Percentiles rank a stretch among this genome's conserved stretches.
Conservation (phyloP, 1,140 invertebrate genomes). For the Doryteuthis pealeii region DNA sequence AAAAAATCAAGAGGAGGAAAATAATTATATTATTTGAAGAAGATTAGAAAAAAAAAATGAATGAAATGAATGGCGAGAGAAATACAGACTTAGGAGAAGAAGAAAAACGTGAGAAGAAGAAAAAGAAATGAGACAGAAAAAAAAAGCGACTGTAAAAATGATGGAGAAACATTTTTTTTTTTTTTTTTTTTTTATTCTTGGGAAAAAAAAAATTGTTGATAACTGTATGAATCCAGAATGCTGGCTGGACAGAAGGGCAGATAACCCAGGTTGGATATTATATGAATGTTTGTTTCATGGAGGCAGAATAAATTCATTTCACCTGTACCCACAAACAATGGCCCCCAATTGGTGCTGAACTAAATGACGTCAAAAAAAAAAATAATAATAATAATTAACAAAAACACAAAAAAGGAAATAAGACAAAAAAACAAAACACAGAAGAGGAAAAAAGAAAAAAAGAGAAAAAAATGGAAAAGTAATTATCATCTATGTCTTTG, state of each 20-base stretch:
- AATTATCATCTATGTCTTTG: neutral
- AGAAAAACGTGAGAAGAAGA: neutral
- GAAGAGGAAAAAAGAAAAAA: neutral
- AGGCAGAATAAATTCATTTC: conserved; percentile 2
- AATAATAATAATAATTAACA: no score
- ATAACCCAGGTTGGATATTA: neutral
- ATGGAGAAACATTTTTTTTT: neutral
- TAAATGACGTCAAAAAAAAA: conserved; percentile 6
- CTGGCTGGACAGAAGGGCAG: neutral
- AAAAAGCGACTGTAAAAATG: neutral
- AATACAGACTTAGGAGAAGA: neutral
- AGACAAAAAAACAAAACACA: no score
- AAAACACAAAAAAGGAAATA: no score
- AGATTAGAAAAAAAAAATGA: no score
- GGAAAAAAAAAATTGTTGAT: no score
- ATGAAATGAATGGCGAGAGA: neutral
- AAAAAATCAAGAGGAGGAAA: no score
- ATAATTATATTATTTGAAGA: no score
- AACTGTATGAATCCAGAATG: conserved; percentile 1
- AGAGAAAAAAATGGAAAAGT: neutral
- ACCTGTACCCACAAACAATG: conserved; percentile 6
- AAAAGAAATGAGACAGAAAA: neutral
- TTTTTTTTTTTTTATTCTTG: neutral
- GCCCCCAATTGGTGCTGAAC: conserved; percentile 6
- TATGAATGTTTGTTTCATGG: conserved; percentile 1